Evolutionary conservation across 2,797 vertebrate species (phyloP), one percentile per base, ranked within the genome.

Genomic region (Allochrocebus solatus): DNA sequence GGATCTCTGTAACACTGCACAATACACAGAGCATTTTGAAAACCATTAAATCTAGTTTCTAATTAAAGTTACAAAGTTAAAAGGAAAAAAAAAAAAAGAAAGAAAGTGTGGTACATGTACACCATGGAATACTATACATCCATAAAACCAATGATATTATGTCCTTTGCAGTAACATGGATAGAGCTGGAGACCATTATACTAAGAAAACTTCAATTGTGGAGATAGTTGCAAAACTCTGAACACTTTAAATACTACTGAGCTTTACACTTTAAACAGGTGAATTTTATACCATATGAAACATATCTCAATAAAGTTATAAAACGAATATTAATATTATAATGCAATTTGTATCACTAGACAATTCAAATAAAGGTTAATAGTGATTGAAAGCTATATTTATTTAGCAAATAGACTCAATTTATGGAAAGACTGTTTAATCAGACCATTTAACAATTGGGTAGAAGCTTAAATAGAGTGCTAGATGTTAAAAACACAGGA

Each of bases 341-440:
- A 36, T n/a, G 2, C 30, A 87, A 75, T 61, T 28, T 10, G 2
- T 78, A 70, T 92, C 41, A 16, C 59, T 79, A 78, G 17, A 5
- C 78, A 94, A 83, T 67, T 82, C 17, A 92, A 91, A 75, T 94
- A 92, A 78, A 78, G 5, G 28, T 70, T 87, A 96, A 64, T 46
- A 67, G 36, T n/a, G 39, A 67, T 41, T 53, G 16, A 57, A 85
- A 91, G 13, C 4, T 79, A 8, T 92, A 89, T 43, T 43, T 84
- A 83, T 75, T 89, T 80, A 26, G 70, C 1, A 70, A 76, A 90
- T 5, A 33, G 24, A 70, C 22, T 72, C n/a, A 92, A 43, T n/a
- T 39, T 61, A 80, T 36, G 8, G 11, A n/a, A 80, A 89, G 22
- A 64, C 24, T 84, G 64, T 92, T 81, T 92, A 89, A 85, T 64